Evolutionary conservation across 2,113 vertebrate genomes (phyloP).

Genomic region (Epinephelus cyanopodus): DNA sequence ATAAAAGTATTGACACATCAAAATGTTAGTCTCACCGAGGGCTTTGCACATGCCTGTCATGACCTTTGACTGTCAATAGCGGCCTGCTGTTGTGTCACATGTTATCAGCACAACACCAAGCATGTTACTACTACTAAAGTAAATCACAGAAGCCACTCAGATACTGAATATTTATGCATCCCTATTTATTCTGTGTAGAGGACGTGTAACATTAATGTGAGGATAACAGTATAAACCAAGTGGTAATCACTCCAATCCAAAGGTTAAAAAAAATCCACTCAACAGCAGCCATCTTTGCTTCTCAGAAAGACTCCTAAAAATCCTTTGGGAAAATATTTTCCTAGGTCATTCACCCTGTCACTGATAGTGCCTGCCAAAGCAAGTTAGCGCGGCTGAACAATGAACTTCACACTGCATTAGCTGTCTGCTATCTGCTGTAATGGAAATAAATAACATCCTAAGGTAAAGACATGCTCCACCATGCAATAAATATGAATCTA

Average conservation of each 20-base stretch:
- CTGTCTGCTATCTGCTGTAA: neutral
- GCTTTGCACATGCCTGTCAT: neutral
- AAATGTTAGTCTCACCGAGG: neutral
- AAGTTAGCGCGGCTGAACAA: neutral
- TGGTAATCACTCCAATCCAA: neutral
- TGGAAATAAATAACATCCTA: neutral
- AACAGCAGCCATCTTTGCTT: neutral
- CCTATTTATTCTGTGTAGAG: neutral
- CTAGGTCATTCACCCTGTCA: neutral
- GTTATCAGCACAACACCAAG: neutral
- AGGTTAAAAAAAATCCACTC: neutral
- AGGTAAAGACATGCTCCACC: neutral
- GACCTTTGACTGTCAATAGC: constrained; percentile 36
- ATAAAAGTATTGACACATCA: neutral
- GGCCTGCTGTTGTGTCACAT: neutral
- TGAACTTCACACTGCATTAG: neutral
- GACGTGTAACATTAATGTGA: neutral
- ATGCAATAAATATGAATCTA: neutral
- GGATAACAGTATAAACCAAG: no score
- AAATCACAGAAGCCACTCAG: neutral
- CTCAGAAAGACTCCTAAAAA: neutral
- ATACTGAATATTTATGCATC: neutral
- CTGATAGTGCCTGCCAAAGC: neutral
- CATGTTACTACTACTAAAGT: neutral
- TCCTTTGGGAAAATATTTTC: neutral